Percentiles rank a stretch among this genome's conserved stretches.
Conservation (phyloP, 1,140 invertebrate species). For the Aphelenchoides besseyi region DNA sequence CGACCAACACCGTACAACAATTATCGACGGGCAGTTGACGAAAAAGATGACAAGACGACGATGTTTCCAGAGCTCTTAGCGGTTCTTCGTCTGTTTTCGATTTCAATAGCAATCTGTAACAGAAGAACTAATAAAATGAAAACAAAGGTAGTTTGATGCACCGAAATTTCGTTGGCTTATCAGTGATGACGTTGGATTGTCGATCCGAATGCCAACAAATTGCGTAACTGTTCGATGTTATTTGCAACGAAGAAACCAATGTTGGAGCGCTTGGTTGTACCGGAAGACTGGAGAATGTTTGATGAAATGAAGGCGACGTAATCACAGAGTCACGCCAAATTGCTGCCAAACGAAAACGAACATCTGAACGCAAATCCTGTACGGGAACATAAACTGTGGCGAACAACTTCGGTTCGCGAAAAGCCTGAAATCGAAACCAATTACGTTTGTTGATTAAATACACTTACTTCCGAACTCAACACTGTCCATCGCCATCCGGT, state of each 20-base stretch:
- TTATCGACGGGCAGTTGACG: slow-evolving; percentile 33
- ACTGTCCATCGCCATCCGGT: slow-evolving; percentile 44
- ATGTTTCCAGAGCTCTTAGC: slow-evolving; percentile 17
- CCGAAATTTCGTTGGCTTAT: slow-evolving; percentile 1
- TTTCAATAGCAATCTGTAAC: slow-evolving; percentile 11
- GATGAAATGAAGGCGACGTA: slow-evolving; percentile 32
- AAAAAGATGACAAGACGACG: slow-evolving; percentile 41
- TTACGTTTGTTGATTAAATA: background rate
- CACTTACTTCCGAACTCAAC: slow-evolving; percentile 14
- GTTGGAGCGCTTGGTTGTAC: background rate
- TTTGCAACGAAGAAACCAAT: background rate
- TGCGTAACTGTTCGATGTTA: slow-evolving; percentile 17
- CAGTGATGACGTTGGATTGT: background rate
- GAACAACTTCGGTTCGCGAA: slow-evolving; percentile 27
- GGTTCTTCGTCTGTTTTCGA: slow-evolving; percentile 13
- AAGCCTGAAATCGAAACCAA: slow-evolving; percentile 27
- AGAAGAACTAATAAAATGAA: background rate
- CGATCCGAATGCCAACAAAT: slow-evolving; percentile 26
- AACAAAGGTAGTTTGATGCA: background rate
- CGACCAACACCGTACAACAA: slow-evolving; percentile 26
- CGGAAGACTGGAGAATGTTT: slow-evolving; percentile 28
- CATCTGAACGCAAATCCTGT: slow-evolving; percentile 24
- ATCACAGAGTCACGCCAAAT: slow-evolving; percentile 45
- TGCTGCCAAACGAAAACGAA: slow-evolving; percentile 41
- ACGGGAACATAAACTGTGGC: slow-evolving; percentile 43